Percentiles rank a stretch among this genome's conserved stretches.
Conservation (phyloP, 1,140 invertebrate genomes). For the Theocolax elegans region DNA sequence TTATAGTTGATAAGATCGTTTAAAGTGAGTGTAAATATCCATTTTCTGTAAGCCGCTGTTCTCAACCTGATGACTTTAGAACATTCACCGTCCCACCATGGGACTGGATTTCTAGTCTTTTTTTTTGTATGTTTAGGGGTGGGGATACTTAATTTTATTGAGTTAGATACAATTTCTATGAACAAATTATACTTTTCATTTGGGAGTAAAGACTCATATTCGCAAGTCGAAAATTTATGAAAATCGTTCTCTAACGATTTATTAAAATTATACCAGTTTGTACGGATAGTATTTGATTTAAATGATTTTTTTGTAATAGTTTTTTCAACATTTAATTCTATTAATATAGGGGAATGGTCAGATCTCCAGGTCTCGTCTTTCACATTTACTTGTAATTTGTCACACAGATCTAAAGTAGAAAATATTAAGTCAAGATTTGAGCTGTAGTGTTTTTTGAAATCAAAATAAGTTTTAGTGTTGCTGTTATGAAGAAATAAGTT, state of each 20-base stretch:
- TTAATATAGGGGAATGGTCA: constrained; percentile 2
- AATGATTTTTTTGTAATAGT: not conserved
- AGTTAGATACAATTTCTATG: not conserved
- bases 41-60: not conserved
- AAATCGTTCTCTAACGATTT: constrained; percentile 5
- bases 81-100: constrained; percentile 18
- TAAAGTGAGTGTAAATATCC: not conserved
- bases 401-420: no score
- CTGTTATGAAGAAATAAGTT: constrained; percentile 1
- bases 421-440: not conserved
- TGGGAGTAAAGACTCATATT: not conserved
- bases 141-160: not conserved
- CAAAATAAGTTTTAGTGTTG: not conserved
- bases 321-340: not conserved
- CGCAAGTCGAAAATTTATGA: not conserved
- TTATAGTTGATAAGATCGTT: constrained; percentile 1
- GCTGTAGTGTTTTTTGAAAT: not conserved
- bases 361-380: not conserved
- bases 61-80: not conserved
- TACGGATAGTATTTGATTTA: no score
- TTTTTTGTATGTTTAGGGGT: not conserved
- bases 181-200: not conserved
- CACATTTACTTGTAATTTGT: no score
- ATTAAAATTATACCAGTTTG: no score
- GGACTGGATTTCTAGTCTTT: not conserved